Base-by-base conservation (phyloP, 1,140 invertebrate genomes). In the Mamestra configurata region DNA sequence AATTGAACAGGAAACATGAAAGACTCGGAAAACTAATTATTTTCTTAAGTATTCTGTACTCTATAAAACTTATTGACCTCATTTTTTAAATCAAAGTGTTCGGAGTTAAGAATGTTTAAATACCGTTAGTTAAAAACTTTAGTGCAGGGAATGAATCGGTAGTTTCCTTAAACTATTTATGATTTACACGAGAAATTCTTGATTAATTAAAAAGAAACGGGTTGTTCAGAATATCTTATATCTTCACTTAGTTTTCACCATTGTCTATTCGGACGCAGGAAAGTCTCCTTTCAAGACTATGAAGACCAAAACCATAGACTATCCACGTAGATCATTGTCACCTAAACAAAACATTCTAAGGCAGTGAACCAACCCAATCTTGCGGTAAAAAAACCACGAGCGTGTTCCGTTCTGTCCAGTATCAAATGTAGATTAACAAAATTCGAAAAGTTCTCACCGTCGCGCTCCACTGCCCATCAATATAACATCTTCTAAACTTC, bases 381-480 rank as follows among this genome's bases (percentile, higher is more conserved):
- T 89, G 92, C 83, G 89, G 90, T 90, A 85, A 87, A 85, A 90
- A 92, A 90, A 87, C 90, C 88, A 87, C 88, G 68, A 81, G 82
- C 66, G 46, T 86, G 82, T 90, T 90, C 87, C 88, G 89, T 88
- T 90, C 86, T 88, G 88, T 87, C 90, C 86, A 82, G 88, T 88
- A 92, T 92, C 90, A 92, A 93, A 93, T 92, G 88, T 91, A 92
- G 88, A 92, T 90, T 92, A 89, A 90, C 88, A 76, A 89, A 87
- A 90, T 86, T 88, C 80, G 77, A 92, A 90, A 92, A 77, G 87
- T 95, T 95, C 93, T 92, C 93, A 95, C 88, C 91, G 93, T 89
- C 89, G 86, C 93, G 93, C 89, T 93, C 86, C 86, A 91, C 82
- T 84, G 92, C 86, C 81, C 80, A 81, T 87, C 85, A 92, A 93